Evolutionary conservation across 1,140 invertebrate species (phyloP).

Genomic region (Heterodera carotae): DNA sequence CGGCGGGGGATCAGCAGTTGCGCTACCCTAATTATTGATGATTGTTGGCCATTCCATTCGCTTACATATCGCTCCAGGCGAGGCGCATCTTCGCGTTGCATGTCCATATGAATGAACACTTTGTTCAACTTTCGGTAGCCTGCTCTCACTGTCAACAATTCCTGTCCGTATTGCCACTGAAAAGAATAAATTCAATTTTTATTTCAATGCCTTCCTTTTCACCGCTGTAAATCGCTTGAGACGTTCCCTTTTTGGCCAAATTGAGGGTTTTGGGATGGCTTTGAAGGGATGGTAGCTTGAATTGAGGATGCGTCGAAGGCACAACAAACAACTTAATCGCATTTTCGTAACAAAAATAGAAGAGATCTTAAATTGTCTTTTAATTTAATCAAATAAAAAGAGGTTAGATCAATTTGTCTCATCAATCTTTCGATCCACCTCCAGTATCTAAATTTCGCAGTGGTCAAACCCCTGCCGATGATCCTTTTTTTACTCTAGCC

Average conservation of each 20-base stretch:
- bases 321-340: conserved; percentile 40
- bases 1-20: too few species aligned
- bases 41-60: not conserved
- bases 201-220: not conserved
- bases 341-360: conserved; percentile 32
- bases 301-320: conserved; percentile 56
- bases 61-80: conserved; percentile 51
- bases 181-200: conserved; percentile 21
- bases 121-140: conserved; percentile 52
- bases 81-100: conserved; percentile 56
- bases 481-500: too few species aligned
- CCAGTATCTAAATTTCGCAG: too few species aligned
- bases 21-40: too few species aligned
- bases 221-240: conserved; percentile 57
- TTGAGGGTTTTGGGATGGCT: conserved; percentile 58
- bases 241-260: conserved; percentile 54
- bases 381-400: too few species aligned
- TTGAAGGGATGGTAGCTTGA: conserved; percentile 52
- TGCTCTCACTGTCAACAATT: conserved; percentile 43
- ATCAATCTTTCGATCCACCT: too few species aligned
- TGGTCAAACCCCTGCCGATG: too few species aligned
- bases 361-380: too few species aligned
- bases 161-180: conserved; percentile 62
- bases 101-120: conserved; percentile 55
- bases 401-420: too few species aligned